A percentile compares a stretch with the other conserved stretches of the same genome.
These are phyloP conservation scores for Notospermus geniculatus DNA, from an alignment of 1,140 invertebrate species.

Conservation along the genomic window DNA sequence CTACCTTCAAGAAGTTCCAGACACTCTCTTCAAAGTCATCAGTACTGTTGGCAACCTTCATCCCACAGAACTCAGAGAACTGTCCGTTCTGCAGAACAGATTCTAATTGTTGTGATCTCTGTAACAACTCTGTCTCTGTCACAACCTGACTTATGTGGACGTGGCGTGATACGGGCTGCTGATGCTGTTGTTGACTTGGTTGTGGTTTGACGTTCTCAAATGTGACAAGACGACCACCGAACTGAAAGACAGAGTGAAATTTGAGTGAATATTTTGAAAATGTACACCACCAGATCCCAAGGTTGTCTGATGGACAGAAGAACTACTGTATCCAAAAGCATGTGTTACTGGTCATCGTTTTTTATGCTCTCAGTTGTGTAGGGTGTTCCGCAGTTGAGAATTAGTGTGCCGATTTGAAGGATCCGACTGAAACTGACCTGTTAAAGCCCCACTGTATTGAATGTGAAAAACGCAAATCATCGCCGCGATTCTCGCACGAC, in stretches of 20 bases:
- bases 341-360: too few relatives aligned
- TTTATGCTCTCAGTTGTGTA: too few relatives aligned
- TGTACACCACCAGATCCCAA: too few relatives aligned
- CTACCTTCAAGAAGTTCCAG: conserved; percentile 57
- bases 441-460: too few relatives aligned
- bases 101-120: conserved; percentile 73
- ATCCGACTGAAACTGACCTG: too few relatives aligned
- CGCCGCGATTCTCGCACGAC: too few relatives aligned
- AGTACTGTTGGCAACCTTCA: conserved; percentile 58
- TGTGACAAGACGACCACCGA: conserved; percentile 87
- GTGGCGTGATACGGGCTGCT: conserved; percentile 37
- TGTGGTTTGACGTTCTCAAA: conserved; percentile 64
- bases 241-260: conserved; percentile 69
- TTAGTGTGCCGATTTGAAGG: too few relatives aligned
- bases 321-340: too few relatives aligned
- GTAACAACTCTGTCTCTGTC: conserved; percentile 77
- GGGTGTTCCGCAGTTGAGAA: too few relatives aligned
- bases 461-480: too few relatives aligned
- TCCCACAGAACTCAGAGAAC: conserved; percentile 72
- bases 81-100: conserved; percentile 61
- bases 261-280: too few relatives aligned
- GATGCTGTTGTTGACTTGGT: conserved; percentile 33
- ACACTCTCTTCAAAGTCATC: conserved; percentile 48
- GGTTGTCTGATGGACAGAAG: too few relatives aligned
- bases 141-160: conserved; percentile 72